Evolutionary conservation across 2,888 invertebrate species (phyloP).

Genomic region (Eristalis tenax): DNA sequence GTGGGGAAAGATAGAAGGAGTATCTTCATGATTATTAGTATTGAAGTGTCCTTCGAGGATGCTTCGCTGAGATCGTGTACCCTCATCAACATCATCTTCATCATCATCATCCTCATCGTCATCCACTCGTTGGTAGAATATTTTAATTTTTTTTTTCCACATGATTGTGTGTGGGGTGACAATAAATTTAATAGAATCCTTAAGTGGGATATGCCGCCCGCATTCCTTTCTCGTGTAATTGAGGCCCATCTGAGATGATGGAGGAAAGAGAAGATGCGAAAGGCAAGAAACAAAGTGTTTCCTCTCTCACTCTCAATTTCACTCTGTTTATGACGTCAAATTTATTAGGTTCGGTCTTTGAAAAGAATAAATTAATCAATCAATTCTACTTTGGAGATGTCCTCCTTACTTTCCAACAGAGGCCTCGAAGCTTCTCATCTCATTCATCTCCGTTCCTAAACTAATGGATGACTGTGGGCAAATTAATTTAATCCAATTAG

Average conservation of each 20-base stretch:
- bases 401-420: neutral
- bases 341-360: constrained; percentile 48
- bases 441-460: constrained; percentile 6
- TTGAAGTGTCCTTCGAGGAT: constrained; percentile 52
- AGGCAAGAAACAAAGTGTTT: neutral
- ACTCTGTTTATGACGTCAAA: constrained; percentile 57
- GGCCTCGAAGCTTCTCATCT: neutral
- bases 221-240: constrained; percentile 63
- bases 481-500: constrained; percentile 62
- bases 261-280: neutral
- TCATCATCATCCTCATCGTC: constrained; percentile 18
- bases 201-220: constrained; percentile 56
- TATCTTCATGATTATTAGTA: constrained; percentile 51
- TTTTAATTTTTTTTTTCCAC: constrained; percentile 32
- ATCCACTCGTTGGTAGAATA: constrained; percentile 23
- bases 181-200: constrained; percentile 64
- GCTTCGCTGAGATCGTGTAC: constrained; percentile 31
- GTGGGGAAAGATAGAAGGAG: constrained; percentile 1
- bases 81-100: constrained; percentile 39
- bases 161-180: constrained; percentile 36
- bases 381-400: constrained; percentile 45
- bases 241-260: constrained; percentile 22
- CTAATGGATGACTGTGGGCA: constrained; percentile 58
- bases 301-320: constrained; percentile 17
- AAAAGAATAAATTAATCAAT: constrained; percentile 67